Conservation (phyloP, 2,888 invertebrate genomes). For the Patella pellucida region DNA sequence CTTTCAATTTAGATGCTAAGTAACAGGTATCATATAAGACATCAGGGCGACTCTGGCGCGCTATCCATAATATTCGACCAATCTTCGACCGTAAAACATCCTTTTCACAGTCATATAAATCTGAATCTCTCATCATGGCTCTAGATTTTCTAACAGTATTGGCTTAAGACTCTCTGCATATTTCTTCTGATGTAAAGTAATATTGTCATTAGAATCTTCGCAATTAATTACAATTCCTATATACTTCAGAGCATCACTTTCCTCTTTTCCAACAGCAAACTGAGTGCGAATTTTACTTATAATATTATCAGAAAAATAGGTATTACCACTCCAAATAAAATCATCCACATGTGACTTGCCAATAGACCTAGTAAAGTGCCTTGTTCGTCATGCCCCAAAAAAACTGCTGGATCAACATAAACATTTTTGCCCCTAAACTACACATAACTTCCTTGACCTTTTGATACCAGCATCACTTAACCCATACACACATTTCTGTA, state of each 20-base stretch:
- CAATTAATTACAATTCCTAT: slow-evolving; percentile 18
- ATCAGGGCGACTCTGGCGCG: not conserved
- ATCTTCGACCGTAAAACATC: slow-evolving; percentile 10
- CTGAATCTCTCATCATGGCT: not conserved
- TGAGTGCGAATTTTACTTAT: slow-evolving; percentile 16
- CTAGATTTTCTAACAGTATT: not conserved
- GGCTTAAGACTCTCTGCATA: slow-evolving; percentile 6
- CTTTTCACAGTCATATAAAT: slow-evolving; percentile 1
- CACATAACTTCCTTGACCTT: not conserved
- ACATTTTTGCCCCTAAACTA: not conserved
- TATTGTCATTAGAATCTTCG: slow-evolving; percentile 1
- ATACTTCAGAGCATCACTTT: slow-evolving; percentile 16
- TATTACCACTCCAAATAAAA: slow-evolving; percentile 20
- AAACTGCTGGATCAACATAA: slow-evolving; percentile 15
- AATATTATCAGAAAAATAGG: slow-evolving; percentile 13
- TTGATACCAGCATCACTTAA: slow-evolving; percentile 8
- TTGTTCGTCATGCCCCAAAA: slow-evolving; percentile 8
- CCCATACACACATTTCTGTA: slow-evolving; percentile 3
- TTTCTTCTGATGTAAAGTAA: not conserved
- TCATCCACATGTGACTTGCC: slow-evolving; percentile 29
- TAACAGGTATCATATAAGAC: not conserved
- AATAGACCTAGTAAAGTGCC: slow-evolving; percentile 13
- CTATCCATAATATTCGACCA: slow-evolving; percentile 15
- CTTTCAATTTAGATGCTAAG: not conserved
- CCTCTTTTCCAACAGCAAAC: slow-evolving; percentile 21